Evolutionary conservation across 2,888 invertebrate genomes (phyloP).

Genomic region (Lampropteryx suffumata): DNA sequence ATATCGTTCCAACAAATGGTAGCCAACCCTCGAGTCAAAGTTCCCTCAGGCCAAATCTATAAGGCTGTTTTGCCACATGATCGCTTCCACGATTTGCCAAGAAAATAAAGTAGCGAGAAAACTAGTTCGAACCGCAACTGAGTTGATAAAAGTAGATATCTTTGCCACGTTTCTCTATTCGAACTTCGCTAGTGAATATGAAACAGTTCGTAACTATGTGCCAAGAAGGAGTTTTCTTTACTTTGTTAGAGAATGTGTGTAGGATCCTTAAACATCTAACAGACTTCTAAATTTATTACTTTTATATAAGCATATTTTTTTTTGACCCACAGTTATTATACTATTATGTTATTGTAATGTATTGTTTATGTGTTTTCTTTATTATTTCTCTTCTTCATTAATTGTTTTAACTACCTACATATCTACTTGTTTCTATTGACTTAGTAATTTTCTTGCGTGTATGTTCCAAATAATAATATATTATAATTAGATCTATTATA

Average conservation of each 20-base stretch:
- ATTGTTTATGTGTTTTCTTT: too few relatives aligned
- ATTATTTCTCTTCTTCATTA: too few relatives aligned
- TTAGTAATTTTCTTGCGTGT: too few relatives aligned
- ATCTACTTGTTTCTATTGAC: too few relatives aligned
- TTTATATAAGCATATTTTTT: too few relatives aligned
- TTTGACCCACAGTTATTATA: too few relatives aligned
- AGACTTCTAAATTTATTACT: too few relatives aligned
- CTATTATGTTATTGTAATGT: too few relatives aligned
- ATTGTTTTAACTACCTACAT: too few relatives aligned
- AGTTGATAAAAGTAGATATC: slow-evolving; percentile 65
- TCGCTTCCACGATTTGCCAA: slow-evolving; percentile 79
- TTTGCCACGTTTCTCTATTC: slow-evolving; percentile 36
- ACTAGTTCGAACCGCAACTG: slow-evolving; percentile 64
- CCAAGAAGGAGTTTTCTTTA: slow-evolving; percentile 28
- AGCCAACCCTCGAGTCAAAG: slow-evolving; percentile 72
- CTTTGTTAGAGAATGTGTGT: slow-evolving; percentile 16
- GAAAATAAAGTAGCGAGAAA: slow-evolving; percentile 74
- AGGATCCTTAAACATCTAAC: neutral
- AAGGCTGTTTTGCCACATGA: slow-evolving; percentile 81
- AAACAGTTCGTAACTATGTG: slow-evolving; percentile 44
- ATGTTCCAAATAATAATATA: too few relatives aligned
- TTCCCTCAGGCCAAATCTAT: slow-evolving; percentile 78
- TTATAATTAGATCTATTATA: too few relatives aligned
- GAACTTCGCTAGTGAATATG: slow-evolving; percentile 53
- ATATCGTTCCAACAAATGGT: slow-evolving; percentile 55